Percentiles rank a stretch among this genome's conserved stretches.
Evolutionary conservation across 2,888 invertebrate species (phyloP).

Genomic region (Brachyopa scutellaris): DNA sequence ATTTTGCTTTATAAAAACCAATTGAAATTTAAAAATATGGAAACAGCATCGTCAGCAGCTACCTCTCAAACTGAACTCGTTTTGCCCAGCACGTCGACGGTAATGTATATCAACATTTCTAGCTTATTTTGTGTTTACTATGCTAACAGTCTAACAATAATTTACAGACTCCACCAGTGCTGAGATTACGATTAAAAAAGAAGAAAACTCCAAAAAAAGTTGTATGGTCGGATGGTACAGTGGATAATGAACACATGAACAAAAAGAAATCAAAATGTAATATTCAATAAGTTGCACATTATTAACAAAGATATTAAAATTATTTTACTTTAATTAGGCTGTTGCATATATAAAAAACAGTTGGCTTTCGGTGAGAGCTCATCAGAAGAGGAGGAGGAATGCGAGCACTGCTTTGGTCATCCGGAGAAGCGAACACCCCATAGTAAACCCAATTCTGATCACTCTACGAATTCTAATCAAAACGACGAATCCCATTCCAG

Average conservation of each 20-base stretch:
- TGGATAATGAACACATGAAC: conserved; percentile 97
- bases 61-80: background rate
- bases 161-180: conserved; percentile 81
- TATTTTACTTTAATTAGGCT: conserved; percentile 84
- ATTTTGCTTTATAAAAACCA: no score
- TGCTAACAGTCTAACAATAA: no score
- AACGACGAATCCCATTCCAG: background rate
- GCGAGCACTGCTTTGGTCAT: conserved; percentile 93
- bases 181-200: conserved; percentile 86
- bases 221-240: conserved; percentile 93
- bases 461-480: background rate
- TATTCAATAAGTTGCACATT: no score
- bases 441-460: background rate
- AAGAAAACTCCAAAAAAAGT: conserved; percentile 90
- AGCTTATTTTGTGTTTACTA: no score
- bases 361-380: conserved; percentile 94
- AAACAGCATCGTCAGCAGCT: background rate
- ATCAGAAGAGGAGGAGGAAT: conserved; percentile 91
- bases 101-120: background rate
- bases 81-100: conserved; percentile 14
- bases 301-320: background rate
- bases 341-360: conserved; percentile 97
- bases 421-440: conserved; percentile 84
- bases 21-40: conserved; percentile 30
- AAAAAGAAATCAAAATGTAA: conserved; percentile 98